Conservation (phyloP, 2,113 vertebrate genomes). For the Dermatemys mawii region DNA sequence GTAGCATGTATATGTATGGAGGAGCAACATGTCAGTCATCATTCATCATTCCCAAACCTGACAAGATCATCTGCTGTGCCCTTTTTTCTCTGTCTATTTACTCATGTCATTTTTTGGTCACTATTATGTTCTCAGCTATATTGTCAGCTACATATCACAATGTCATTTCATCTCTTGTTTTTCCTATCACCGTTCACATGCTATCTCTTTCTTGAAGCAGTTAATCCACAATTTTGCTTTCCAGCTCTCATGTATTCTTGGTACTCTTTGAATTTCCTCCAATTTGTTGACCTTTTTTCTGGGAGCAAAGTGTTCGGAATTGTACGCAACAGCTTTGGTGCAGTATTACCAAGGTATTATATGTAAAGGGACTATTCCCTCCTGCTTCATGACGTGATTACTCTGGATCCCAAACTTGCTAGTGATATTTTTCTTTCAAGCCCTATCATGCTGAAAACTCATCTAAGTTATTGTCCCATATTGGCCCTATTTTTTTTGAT, state of each 20-base stretch:
- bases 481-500: not conserved
- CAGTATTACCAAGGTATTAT: not conserved
- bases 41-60: slow-evolving; percentile 43
- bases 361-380: not conserved
- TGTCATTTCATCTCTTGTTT: not conserved
- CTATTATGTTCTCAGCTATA: too few relatives aligned
- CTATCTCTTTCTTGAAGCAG: not conserved
- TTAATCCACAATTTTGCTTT: not conserved
- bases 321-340: not conserved
- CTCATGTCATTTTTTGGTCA: not conserved
- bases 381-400: not conserved
- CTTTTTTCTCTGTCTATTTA: not conserved
- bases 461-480: not conserved
- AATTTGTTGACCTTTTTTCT: not conserved
- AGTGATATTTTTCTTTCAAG: not conserved
- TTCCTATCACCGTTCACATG: not conserved
- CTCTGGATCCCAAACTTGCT: not conserved
- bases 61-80: slow-evolving; percentile 45
- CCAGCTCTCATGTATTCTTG: not conserved
- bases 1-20: fast-evolving
- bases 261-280: not conserved
- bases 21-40: not conserved
- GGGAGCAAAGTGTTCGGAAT: fast-evolving
- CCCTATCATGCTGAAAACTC: not conserved
- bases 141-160: not conserved